Evolutionary conservation across 1,140 invertebrate genomes (phyloP), one percentile per base, ranked within the genome.

Genomic region (Drosophila pseudoananassae): DNA sequence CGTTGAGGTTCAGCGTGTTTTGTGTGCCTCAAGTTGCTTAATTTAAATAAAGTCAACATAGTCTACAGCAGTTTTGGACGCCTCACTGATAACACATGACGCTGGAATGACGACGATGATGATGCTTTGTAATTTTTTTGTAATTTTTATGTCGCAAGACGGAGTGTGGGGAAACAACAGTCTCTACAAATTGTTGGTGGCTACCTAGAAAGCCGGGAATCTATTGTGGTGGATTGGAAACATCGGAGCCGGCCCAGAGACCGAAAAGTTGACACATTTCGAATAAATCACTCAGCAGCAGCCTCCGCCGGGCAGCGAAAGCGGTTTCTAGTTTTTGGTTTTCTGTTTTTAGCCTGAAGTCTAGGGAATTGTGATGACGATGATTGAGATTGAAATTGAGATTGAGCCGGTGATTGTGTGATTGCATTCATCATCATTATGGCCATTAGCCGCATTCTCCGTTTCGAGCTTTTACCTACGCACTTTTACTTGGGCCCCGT

Each of bases 341-440:
- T 36, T 36, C 10, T 9, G 25, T 12, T 36, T 12, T 36, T 36
- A 58, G 58, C 50, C 17, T 1, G 31, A 2, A 40, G 56, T 51
- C 72, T 69, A 54, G 72, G 61, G 71, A 75, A 53, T 33, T 36
- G 15, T 51, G 12, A 25, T 53, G 8, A 53, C 25, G 36, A 65
- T 68, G 70, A 85, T 80, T 69, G 76, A 49, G 79, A 78, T 74
- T 75, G 60, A 43, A 52, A 69, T 78, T 77, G 73, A 55, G 61
- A 82, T 77, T 65, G 80, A 43, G 40, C 40, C 49, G 69, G 50
- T 52, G 56, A 61, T 76, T 64, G 72, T 73, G 72, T 63, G 81
- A 85, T 88, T 78, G 80, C 82, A 82, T 85, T 85, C 78, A 85
- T 85, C 83, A 85, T 85, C 82, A 85, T 85, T 85, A 85, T 66